Evolutionary conservation across 2,888 invertebrate genomes (phyloP), one percentile per base, ranked within the genome.

Genomic region (Ochropleura leucogaster): DNA sequence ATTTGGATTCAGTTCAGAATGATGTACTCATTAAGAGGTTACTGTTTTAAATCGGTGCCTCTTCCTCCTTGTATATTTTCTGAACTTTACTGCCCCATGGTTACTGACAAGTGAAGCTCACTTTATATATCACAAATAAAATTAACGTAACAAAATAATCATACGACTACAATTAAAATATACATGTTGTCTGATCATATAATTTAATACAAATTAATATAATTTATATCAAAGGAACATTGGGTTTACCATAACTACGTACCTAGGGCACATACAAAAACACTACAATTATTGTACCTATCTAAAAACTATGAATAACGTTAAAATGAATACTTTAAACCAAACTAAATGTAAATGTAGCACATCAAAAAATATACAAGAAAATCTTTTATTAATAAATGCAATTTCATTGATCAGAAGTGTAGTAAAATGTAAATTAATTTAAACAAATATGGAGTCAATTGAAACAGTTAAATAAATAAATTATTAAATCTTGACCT

Each of bases 361-460:
- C 91, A 91, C 90, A 84, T 93, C 87, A 88, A 93, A 92, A 93
- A 93, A 93, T 91, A 91, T 89, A 87, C 87, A 87, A 83, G 87
- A 87, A 89, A 83, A 82, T 80, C 40, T 77, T 86, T 88, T 85
- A 84, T 79, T 86, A 89, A 92, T 92, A 94, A 94, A 94, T 93
- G 94, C 94, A 92, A 89, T 87, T 76, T 65, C 60, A 80, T 86
- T 79, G 65, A 79, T 86, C 69, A 70, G 79, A 76, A 63, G 63
- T 44, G 60, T 60, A 49, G 57, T 57, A 64, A 59, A 30, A 30
- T 30, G 30, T 30, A 30, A 30, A 3, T 30, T 30, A 30, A 68
- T 84, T 75, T 74, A 59, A 68, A 75, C 62, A 79, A 78, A 74
- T 67, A 66, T 72, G 63, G 69, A 82, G 60, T 62, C 20, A 64